Evolutionary conservation across 37 sponge, comb jelly and placozoan species (phyloP).

Genomic region (Beroe ovata): DNA sequence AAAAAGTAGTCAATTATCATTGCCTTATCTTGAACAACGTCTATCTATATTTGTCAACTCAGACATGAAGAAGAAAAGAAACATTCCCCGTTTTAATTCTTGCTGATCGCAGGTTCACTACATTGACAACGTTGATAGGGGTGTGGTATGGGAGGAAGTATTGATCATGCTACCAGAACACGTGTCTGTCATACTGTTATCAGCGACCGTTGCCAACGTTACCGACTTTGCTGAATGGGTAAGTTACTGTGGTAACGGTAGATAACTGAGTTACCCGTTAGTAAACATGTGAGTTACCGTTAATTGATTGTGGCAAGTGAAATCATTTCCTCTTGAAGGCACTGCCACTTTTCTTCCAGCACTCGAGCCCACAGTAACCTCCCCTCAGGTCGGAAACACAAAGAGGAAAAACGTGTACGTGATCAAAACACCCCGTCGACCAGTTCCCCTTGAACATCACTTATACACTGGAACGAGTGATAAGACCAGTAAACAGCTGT

Average conservation of each 20-base stretch:
- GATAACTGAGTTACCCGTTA: no score
- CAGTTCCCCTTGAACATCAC: conserved; percentile 92
- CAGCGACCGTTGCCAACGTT: conserved; percentile 97
- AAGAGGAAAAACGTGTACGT: conserved; percentile 89
- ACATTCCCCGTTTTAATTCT: no score
- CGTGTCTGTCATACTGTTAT: conserved; percentile 85
- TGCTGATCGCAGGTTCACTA: conserved; percentile 68
- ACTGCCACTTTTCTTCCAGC: background rate
- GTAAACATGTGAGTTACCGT: background rate
- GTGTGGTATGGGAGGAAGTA: conserved; percentile 99
- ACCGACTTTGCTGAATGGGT: conserved; percentile 99
- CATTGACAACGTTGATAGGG: conserved; percentile 74
- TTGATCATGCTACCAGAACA: conserved; percentile 98
- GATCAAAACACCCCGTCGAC: conserved; percentile 85
- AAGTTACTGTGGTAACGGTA: no score
- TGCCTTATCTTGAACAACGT: no score
- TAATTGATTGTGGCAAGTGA: background rate
- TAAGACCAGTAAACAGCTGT: conserved; percentile 87
- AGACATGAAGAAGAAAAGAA: no score
- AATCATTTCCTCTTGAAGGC: background rate
- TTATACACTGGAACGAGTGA: conserved; percentile 95
- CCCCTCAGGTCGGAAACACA: conserved; percentile 75
- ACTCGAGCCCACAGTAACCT: no score
- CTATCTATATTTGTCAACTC: no score
- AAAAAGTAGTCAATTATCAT: no score